Percentiles rank a stretch among this genome's conserved stretches.
These are phyloP conservation scores for Gadus macrocephalus DNA, from an alignment of 2,113 vertebrate species.

Conservation along the genomic window DNA sequence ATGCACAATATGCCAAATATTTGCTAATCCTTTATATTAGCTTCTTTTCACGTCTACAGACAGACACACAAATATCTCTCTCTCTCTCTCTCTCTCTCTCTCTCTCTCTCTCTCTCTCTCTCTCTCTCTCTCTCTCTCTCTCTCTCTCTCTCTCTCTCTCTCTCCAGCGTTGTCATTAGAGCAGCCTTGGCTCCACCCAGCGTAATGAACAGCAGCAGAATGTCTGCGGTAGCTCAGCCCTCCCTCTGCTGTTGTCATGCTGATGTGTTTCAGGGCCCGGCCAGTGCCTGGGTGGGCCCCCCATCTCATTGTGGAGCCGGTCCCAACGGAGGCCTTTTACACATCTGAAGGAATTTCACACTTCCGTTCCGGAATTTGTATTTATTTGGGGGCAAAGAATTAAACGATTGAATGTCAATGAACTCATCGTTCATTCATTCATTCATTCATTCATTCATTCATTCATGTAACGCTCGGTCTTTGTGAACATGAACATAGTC, in stretches of 20 bases:
- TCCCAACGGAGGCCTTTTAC: background rate
- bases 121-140: no score
- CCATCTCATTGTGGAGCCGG: conserved; percentile 1
- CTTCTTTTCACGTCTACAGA: no score
- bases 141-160: no score
- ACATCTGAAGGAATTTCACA: background rate
- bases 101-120: no score
- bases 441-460: no score
- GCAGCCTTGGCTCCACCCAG: conserved; percentile 46
- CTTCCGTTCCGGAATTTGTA: background rate
- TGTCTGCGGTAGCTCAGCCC: conserved; percentile 50
- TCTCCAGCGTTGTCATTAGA: conserved; percentile 52
- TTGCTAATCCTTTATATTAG: no score
- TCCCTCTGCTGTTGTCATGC: conserved; percentile 50
- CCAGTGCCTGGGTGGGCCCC: conserved; percentile 41
- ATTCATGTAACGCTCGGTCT: no score
- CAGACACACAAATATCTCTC: no score
- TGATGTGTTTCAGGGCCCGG: conserved; percentile 33
- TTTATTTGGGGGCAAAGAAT: background rate
- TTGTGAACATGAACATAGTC: no score
- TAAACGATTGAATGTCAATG: no score
- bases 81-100: no score
- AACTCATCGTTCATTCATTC: no score
- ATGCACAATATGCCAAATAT: background rate
- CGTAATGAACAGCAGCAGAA: conserved; percentile 60